Base-by-base conservation (phyloP, 2,797 vertebrate species). In the Aulostomus chinensis region DNA sequence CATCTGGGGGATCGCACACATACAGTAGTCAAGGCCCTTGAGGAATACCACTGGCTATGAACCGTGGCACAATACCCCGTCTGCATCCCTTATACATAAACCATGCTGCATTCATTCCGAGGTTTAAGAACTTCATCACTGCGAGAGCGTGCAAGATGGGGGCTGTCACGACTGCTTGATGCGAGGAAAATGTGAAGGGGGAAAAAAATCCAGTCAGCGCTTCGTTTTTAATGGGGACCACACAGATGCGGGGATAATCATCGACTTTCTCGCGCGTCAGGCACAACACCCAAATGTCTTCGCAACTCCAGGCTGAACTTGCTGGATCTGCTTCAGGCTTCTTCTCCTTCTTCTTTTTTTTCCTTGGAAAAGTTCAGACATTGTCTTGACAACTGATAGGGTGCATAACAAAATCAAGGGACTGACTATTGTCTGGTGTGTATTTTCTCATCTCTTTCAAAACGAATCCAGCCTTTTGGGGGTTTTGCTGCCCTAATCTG, bases 201-300 rank as follows among this genome's bases (percentile, higher is more conserved):
- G n/a, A n/a, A 87, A 84, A 89, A 89, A 83, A 85, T 87, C 85
- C 79, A 81, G 78, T 83, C 55, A 41, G 67, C 46, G 50, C 73
- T 89, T 84, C 76, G 88, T 88, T 84, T 89, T 88, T 89, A 85
- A 88, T 85, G 34, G 43, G 29, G 60, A 68, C 62, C 60, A 47
- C 30, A 31, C 72, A 70, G 68, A 69, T 50, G 76, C n/a, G n/a
- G n/a, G n/a, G n/a, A n/a, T n/a, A n/a, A n/a, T n/a, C n/a, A n/a
- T n/a, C 63, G 39, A 13, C 59, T 58, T 62, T 54, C 54, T 17
- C 31, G 9, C 2, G 31, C 35, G 22, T 69, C 56, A 20, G 20
- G 41, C 20, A n/a, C 12, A 3, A 37, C 31, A 34, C 52, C 31
- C 60, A 34, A 51, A 69, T 10, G 9, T 50, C 49, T 56, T 36